phyloP scores from a whole-genome alignment of 2,113 vertebrate genomes.

The Chascanopsetta lugubris region DNA sequence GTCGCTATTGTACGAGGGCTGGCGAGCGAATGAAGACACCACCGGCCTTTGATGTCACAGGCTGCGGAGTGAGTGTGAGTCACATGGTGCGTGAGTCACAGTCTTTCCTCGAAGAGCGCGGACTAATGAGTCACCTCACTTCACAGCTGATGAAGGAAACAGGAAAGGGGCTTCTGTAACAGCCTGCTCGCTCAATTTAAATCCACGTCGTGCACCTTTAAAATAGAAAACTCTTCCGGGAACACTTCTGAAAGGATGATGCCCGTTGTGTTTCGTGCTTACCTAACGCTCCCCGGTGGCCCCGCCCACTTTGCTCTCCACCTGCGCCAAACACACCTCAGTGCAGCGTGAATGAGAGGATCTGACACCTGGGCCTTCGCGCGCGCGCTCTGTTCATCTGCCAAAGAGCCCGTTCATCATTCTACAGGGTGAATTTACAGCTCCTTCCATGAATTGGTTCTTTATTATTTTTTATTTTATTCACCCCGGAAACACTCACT shows the following conservation, averaged over 20 bases:
- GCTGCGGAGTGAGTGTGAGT: too few species aligned
- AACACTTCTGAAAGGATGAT: not conserved
- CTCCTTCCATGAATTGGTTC: slow-evolving; percentile 23
- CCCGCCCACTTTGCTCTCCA: slow-evolving; percentile 24
- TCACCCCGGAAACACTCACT: slow-evolving; percentile 8
- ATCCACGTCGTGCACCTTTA: too few species aligned
- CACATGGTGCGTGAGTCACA: too few species aligned
- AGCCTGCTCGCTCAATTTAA: too few species aligned
- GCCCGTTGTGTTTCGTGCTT: not conserved
- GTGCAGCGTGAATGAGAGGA: slow-evolving; percentile 30
- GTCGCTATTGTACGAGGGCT: too few species aligned
- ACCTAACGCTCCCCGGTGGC: slow-evolving; percentile 6
- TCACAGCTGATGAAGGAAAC: too few species aligned
- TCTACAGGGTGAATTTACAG: slow-evolving; percentile 25
- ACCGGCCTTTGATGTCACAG: too few species aligned
- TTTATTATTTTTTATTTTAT: slow-evolving; percentile 47
- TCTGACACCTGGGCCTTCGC: slow-evolving; percentile 49
- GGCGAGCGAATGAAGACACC: too few species aligned
- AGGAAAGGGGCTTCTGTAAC: too few species aligned
- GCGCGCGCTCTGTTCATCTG: slow-evolving; percentile 47
- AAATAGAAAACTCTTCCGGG: not conserved
- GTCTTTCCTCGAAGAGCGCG: too few species aligned
- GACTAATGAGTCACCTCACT: too few species aligned
- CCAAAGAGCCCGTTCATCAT: slow-evolving; percentile 48
- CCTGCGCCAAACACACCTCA: slow-evolving; percentile 39